phyloP scores from a whole-genome alignment of 1,140 invertebrate species.

The Pachyrhynchus sulphureomaculatus region DNA sequence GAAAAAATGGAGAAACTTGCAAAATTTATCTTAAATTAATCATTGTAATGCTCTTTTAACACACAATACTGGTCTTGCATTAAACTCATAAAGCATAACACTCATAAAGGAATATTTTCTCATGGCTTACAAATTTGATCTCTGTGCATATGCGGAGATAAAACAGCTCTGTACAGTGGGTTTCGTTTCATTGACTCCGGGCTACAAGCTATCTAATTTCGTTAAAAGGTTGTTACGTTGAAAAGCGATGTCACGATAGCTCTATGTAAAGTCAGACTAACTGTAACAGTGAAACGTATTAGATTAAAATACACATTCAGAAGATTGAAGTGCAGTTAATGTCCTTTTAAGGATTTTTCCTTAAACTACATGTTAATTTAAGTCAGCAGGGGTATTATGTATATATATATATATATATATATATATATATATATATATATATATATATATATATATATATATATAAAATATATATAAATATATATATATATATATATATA shows the following conservation, averaged over 20 bases:
- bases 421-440: too few species aligned
- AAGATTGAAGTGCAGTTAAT: slow-evolving; percentile 23
- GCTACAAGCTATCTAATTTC: slow-evolving; percentile 27
- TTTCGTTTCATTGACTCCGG: slow-evolving; percentile 23
- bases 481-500: too few species aligned
- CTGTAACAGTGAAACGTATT: slow-evolving; percentile 26
- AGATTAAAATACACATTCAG: slow-evolving; percentile 29
- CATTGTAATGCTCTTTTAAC: too few species aligned
- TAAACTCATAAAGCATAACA: too few species aligned
- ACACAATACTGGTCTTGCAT: too few species aligned
- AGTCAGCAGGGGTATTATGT: too few species aligned
- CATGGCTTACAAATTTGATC: slow-evolving; percentile 15
- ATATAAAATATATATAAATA: too few species aligned
- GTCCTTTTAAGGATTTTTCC: slow-evolving; percentile 28
- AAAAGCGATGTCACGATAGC: slow-evolving; percentile 24
- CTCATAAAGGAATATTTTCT: slow-evolving; percentile 8
- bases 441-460: too few species aligned
- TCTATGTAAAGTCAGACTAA: slow-evolving; percentile 26
- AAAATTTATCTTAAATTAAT: too few species aligned
- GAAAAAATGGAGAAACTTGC: too few species aligned
- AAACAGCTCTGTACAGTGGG: slow-evolving; percentile 16
- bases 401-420: slow-evolving; percentile 12
- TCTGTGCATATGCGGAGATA: slow-evolving; percentile 10
- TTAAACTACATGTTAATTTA: slow-evolving; percentile 11
- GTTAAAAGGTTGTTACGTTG: slow-evolving; percentile 28